Base-by-base conservation (phyloP, 2,888 invertebrate species). In the Hydriomena furcata region DNA sequence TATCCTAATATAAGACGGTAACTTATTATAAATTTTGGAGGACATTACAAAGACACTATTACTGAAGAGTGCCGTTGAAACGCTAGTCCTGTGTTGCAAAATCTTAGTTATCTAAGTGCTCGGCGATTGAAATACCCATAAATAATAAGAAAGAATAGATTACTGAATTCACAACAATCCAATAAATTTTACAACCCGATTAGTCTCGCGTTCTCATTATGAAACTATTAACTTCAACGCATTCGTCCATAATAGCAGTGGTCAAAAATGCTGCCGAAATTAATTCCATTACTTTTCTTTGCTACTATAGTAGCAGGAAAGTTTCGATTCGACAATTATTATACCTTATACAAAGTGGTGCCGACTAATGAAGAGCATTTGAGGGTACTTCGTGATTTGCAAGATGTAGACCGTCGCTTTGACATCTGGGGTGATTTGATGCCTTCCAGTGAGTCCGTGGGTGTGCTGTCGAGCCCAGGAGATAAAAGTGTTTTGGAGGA, bases 261-360 rank as follows among this genome's bases (percentile, higher is more conserved):
- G 38, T 36, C 8, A 13, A 66, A 65, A 46, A 72, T 73, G 72
- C 35, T 56, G 41, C 48, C 62, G 13, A 63, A 60, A 60, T 43
- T 65, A 53, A 32, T 53, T 21, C 10, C 34, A 4, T 7, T 65
- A 25, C 13, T 58, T 23, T 24, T 68, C 38, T 10, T 65, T 1
- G 12, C 59, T 30, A 51, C 51, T 25, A 10, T 17, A 49, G 66
- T 49, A 2, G 42, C 55, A 61, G 81, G 76, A 56, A 76, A 76
- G 24, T 69, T 81, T 49, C 63, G 80, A 11, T 87, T 74, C 41
- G 84, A 86, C 37, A 84, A 86, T 51, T n/a, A n/a, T n/a, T 82
- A 84, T 57, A 71, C 79, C 10, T 83, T 94, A 5, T 94, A 91
- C 60, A 90, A 92, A 68, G 74, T 93, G 3, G 68, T 77, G 0